Base-by-base conservation (phyloP, 2,113 vertebrate species). In the Arothron firmamentum region DNA sequence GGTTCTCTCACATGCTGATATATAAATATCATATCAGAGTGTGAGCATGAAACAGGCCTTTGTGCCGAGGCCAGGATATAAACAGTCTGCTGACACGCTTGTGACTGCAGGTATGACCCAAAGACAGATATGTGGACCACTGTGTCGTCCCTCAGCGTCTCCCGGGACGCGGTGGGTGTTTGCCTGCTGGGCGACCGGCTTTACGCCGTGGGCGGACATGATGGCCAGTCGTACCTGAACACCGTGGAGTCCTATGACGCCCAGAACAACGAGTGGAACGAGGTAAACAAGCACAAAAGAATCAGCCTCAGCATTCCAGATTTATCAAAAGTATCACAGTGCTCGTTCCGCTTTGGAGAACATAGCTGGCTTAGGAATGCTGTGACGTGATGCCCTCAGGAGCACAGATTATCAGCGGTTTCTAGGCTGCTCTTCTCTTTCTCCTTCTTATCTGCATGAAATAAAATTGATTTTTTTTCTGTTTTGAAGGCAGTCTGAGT, bases 101-200 rank as follows among this genome's bases (percentile, higher is more conserved):
- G 28, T 20, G 13, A 49, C 76, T 77, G 3, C 74, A 99, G 96
- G 87, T 99, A 97, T 72, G 94, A 98, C 66, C 95, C 95, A 67
- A 98, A 98, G 88, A 94, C 90, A 0, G 95, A 99, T 31, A 91
- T 91, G 0, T 99, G 97, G 97, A 96, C 95, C 38, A 94, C 93
- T 0, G 93, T 96, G 70, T 92, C 96, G 1, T 93, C 96, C 1
- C 89, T 99, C 79, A 93, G 93, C 0, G 85, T 98, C 18, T 91
- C 96, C 5, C 92, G 96, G 38, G 96, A 98, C 18, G 96, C 95
- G 0, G 94, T 97, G 41, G 96, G 94, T 0, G 90, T 97, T 13
- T 96, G 96, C 68, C 84, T 94, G 4, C 91, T 99, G 25, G 96
- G 96, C 23, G 97, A 98, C 83, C 86, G 89, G 52, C 74, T 98